Evolutionary conservation across 1,140 invertebrate species (phyloP).

Genomic region (Pachyrhynchus sulphureomaculatus): DNA sequence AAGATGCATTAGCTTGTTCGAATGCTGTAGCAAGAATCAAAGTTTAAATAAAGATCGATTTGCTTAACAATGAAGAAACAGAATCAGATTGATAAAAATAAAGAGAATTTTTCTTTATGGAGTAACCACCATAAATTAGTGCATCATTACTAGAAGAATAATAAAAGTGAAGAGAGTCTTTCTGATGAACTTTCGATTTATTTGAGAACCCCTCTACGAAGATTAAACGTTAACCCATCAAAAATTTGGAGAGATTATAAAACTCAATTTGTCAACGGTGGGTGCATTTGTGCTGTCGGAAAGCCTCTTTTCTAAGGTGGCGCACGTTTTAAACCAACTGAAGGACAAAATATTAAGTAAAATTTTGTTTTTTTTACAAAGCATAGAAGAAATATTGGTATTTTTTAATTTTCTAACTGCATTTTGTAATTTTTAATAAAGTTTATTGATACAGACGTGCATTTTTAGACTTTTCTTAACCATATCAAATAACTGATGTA

Average conservation of each 20-base stretch:
- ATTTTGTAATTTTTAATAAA: no score
- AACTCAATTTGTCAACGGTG: neutral
- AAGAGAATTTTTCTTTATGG: neutral
- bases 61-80: neutral
- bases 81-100: constrained; percentile 9
- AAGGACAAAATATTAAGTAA: no score
- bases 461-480: no score
- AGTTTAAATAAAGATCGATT: constrained; percentile 16
- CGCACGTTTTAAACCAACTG: no score
- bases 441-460: no score
- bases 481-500: no score
- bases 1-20: constrained; percentile 29
- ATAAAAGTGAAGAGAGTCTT: constrained; percentile 29
- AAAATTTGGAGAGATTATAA: constrained; percentile 36
- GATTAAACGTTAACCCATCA: constrained; percentile 39
- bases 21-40: constrained; percentile 34
- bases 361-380: no score
- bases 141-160: constrained; percentile 11
- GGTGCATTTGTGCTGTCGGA: no score
- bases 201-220: constrained; percentile 32
- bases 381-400: no score
- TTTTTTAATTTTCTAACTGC: no score
- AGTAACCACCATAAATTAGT: constrained; percentile 13
- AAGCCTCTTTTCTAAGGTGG: no score
- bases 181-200: constrained; percentile 39